Evolutionary conservation across 2,113 vertebrate genomes (phyloP).

Genomic region (Pterophyllum scalare): DNA sequence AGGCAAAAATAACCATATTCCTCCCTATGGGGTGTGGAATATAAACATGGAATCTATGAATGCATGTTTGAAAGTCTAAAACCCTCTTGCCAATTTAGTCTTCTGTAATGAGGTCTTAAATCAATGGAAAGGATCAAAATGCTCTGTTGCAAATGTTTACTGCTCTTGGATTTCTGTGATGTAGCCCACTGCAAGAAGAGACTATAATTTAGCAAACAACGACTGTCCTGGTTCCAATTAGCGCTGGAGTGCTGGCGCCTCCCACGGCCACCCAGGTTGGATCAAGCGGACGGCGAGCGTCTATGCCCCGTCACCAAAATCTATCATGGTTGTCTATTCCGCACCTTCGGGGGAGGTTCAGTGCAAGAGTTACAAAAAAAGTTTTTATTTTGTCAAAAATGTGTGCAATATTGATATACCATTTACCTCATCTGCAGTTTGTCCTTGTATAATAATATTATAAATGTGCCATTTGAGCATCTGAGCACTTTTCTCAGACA

Average conservation of each 20-base stretch:
- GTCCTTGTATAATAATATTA: background rate
- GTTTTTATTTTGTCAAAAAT: fast-evolving
- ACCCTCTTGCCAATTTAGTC: background rate
- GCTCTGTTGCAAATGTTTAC: background rate
- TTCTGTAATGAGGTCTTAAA: background rate
- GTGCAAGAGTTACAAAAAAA: background rate
- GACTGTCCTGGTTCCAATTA: background rate
- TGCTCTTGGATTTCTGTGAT: background rate
- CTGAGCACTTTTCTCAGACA: background rate
- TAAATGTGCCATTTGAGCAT: background rate
- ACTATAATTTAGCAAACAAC: background rate
- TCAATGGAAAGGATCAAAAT: background rate
- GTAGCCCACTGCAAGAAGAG: background rate
- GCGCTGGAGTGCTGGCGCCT: background rate
- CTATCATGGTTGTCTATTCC: conserved; percentile 33
- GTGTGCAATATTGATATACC: background rate
- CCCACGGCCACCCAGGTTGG: background rate
- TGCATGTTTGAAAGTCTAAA: background rate
- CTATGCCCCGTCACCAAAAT: background rate
- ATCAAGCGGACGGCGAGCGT: background rate
- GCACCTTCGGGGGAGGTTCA: background rate
- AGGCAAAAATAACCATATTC: background rate
- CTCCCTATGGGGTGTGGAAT: too few species aligned
- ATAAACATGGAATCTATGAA: background rate
- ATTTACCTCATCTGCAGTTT: background rate